phyloP scores from a whole-genome alignment of 2,797 vertebrate species.

The Centroberyx gerrardi region DNA sequence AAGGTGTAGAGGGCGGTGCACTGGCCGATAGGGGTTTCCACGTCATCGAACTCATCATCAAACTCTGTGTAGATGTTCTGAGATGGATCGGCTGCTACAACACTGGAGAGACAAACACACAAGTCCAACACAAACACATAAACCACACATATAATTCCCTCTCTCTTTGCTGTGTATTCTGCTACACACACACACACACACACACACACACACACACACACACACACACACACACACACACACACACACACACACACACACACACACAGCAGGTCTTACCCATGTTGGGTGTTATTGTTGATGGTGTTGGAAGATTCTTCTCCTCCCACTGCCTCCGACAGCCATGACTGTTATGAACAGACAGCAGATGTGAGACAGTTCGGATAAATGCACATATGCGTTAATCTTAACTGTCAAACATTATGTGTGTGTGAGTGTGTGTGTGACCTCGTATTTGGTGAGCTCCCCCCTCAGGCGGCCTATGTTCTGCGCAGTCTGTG shows the following conservation, averaged over 20 bases:
- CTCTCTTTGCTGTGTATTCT: neutral
- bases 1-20: conserved; percentile 90
- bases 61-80: conserved; percentile 86
- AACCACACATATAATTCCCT: neutral
- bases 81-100: conserved; percentile 56
- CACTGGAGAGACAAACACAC: conserved; percentile 67
- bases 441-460: conserved; percentile 92
- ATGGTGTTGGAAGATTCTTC: conserved; percentile 72
- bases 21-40: conserved; percentile 83
- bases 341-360: conserved; percentile 82
- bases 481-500: conserved; percentile 90
- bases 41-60: conserved; percentile 89
- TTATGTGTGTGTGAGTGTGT: neutral
- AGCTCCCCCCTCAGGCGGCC: conserved; percentile 91
- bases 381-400: neutral
- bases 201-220: neutral
- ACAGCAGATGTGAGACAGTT: neutral
- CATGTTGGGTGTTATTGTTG: conserved; percentile 80
- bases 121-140: neutral
- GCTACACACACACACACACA: neutral
- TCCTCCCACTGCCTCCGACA: conserved; percentile 85
- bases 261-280: conserved; percentile 68
- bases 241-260: neutral
- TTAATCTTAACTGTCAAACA: neutral
- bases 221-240: neutral